Evolutionary conservation across 2,113 vertebrate genomes (phyloP).

Genomic region (Vidua chalybeata): DNA sequence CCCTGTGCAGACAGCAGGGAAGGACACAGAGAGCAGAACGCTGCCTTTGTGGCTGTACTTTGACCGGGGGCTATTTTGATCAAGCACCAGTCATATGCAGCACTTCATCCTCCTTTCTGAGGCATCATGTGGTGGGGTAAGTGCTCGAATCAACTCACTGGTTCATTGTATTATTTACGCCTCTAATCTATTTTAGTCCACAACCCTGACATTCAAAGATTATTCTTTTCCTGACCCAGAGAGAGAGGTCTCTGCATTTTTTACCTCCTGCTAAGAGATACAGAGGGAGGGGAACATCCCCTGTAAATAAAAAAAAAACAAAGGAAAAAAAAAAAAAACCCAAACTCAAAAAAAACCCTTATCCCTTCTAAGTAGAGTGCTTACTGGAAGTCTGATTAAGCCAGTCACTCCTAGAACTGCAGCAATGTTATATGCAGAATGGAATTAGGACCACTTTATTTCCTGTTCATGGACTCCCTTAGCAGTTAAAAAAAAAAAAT

Average conservation of each 20-base stretch:
- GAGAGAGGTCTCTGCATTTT: not conserved
- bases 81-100: conserved; percentile 22
- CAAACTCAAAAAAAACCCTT: not conserved
- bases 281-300: not conserved
- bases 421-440: not conserved
- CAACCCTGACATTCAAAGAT: conserved; percentile 18
- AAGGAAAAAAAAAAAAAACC: not conserved
- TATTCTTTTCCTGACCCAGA: not conserved
- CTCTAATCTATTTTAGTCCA: conserved; percentile 40
- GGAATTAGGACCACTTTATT: not conserved
- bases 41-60: not conserved
- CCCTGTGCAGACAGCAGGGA: fast-evolving
- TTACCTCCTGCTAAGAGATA: not conserved
- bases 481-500: not conserved
- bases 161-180: not conserved
- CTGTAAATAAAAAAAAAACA: not conserved
- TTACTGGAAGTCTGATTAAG: not conserved
- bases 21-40: not conserved
- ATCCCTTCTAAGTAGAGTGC: not conserved
- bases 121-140: not conserved
- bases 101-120: conserved; percentile 11
- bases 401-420: not conserved
- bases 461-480: not conserved
- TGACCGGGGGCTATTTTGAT: conserved; percentile 22
- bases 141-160: not conserved